Base-by-base conservation (phyloP, 2,797 vertebrate genomes). In the Alca torda region DNA sequence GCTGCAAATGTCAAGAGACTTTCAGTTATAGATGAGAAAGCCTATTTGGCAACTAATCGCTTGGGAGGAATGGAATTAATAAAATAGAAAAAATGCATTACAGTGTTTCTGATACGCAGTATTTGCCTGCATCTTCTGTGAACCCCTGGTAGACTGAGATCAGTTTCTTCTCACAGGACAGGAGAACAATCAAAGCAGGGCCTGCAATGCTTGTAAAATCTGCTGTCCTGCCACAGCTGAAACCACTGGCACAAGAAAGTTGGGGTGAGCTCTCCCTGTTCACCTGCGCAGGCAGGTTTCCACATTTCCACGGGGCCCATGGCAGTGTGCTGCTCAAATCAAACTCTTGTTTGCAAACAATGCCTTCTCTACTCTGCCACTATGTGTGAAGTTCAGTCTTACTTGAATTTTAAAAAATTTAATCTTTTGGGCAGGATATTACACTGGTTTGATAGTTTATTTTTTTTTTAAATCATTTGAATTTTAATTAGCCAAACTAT, bases 141-240 rank as follows among this genome's bases (percentile, higher is more conserved):
- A 72, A 17, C 31, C 0, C 0, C 84, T 72, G 79, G 87, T 87
- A 92, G 51, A 19, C 84, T 87, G 77, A 57, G 53, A 68, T 90
- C 31, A 6, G 56, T 93, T 97, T 91, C 76, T 57, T 93, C 81
- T 94, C 77, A 64, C 21, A 74, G 78, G 86, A 84, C 84, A 80
- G 80, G 81, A 81, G 48, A 84, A 57, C 12, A 33, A 92, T 95
- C 81, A 70, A 94, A 94, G 90, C 15, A 4, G 54, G 74, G 48
- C 85, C 74, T 84, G 68, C 56, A 73, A 8, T 12, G 63, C 91
- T 85, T 89, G 80, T 95, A 59, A 96, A 93, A 92, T 83, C 53
- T 20, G 23, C 83, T 88, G 45, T 89, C 59, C 84, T 70, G 69
- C 63, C 65, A 59, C 75, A 84, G 68, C 25, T 73, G 87, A 72